Conservation (phyloP, 2,113 vertebrate genomes). For the Ptyas mucosa region DNA sequence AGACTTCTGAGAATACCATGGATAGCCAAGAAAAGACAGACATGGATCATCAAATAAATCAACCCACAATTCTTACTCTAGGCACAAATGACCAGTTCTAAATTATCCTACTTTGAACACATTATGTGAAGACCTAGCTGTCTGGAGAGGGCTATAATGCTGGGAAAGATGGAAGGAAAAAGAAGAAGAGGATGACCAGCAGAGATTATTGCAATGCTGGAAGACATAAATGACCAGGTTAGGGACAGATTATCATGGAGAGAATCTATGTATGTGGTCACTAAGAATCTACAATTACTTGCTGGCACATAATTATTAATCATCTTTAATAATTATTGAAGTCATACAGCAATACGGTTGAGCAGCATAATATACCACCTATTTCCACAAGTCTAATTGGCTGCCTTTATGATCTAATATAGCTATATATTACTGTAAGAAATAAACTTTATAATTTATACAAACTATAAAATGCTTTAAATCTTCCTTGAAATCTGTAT, state of each 20-base stretch:
- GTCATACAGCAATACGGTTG: background rate
- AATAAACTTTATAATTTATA: background rate
- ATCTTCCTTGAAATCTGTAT: background rate
- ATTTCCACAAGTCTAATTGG: background rate
- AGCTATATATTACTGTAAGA: background rate
- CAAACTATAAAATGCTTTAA: background rate
- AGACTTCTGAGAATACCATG: background rate
- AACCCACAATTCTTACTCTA: background rate
- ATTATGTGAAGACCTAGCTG: background rate
- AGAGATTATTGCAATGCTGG: background rate
- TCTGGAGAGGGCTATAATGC: background rate
- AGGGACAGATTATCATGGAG: background rate
- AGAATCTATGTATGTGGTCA: background rate
- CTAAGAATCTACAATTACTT: background rate
- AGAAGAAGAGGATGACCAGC: background rate
- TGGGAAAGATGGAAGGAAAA: background rate
- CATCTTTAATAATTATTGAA: background rate
- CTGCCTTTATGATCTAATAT: background rate
- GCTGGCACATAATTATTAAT: background rate
- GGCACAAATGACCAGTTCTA: background rate
- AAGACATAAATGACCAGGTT: background rate
- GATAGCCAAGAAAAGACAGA: background rate
- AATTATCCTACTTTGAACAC: background rate
- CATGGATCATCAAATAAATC: background rate
- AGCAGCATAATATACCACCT: background rate